Base-by-base conservation (phyloP, 2,797 vertebrate genomes). In the Semaprochilodus insignis region DNA sequence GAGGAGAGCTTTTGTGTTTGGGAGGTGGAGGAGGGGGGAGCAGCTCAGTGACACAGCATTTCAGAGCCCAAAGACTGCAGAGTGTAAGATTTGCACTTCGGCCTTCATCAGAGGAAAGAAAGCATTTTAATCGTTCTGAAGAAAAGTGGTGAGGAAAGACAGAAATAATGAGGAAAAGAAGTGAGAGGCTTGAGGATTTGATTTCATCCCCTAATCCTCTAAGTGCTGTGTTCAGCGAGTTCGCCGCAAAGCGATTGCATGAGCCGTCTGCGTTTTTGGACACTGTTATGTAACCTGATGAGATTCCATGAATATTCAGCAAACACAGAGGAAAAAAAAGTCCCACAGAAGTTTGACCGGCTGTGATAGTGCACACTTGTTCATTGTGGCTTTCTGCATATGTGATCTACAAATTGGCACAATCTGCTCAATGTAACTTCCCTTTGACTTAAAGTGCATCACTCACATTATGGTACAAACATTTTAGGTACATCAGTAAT, bases 21-120 rank as follows among this genome's bases (percentile, higher is more conserved):
- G 67, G 66, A 34, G 69, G 69, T 40, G 65, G 34, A 11, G 21
- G 31, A 11, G 25, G 21, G 2, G 2, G 21, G 55, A 74, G 86
- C 62, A 27, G 63, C 76, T 74, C 79, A 88, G 84, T 91, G 90
- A 91, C 87, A 74, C 88, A 90, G 89, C 90, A 72, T 86, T 88
- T 87, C 81, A 87, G 75, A 65, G 74, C 76, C 59, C 73, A 85
- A 87, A 77, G 86, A 76, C 66, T 88, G 81, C 85, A 85, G 88
- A 44, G 44, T 48, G 44, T 72, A 74, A n/a, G 54, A 54, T 82
- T 81, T 69, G 67, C 27, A 40, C 79, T 48, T 69, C 4, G 27
- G 44, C 36, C 59, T 19, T 23, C 66, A 69, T 67, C 17, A n/a
- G 54, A 75, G 71, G 55, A 67, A 85, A 78, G 44, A 6, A 71